Evolutionary conservation across 1,140 invertebrate genomes (phyloP).

Genomic region (Ptiloglossa arizonensis): DNA sequence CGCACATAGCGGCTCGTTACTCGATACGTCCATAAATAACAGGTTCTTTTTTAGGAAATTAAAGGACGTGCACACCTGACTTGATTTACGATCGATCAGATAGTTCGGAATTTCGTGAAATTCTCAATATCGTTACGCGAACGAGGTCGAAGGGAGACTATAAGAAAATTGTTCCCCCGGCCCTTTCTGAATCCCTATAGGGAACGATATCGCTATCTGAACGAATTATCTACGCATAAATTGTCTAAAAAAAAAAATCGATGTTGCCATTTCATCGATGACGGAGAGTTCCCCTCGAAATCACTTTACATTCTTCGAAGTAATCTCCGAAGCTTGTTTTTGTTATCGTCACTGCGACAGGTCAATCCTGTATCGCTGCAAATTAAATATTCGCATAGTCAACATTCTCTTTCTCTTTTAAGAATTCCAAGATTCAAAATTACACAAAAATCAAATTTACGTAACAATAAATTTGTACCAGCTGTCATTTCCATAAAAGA

Average conservation of each 20-base stretch:
- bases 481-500: no score
- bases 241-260: not conserved
- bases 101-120: conserved; percentile 14
- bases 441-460: no score
- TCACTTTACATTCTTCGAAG: not conserved
- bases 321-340: not conserved
- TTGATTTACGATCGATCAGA: conserved; percentile 39
- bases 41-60: conserved; percentile 17
- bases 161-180: conserved; percentile 14
- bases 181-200: conserved; percentile 1
- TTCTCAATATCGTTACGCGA: conserved; percentile 3
- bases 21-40: conserved; percentile 9
- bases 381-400: no score
- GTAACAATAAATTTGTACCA: no score
- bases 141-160: not conserved
- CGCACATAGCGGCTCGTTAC: not conserved
- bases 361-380: no score
- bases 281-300: not conserved
- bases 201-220: not conserved
- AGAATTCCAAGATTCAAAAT: no score
- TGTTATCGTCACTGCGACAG: not conserved
- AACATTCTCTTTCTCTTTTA: no score
- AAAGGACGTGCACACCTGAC: not conserved
- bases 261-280: not conserved
- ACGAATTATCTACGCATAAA: conserved; percentile 6